These are phyloP conservation scores for Lampris incognitus DNA, from an alignment of 2,113 vertebrate species.

Conservation along the genomic window DNA sequence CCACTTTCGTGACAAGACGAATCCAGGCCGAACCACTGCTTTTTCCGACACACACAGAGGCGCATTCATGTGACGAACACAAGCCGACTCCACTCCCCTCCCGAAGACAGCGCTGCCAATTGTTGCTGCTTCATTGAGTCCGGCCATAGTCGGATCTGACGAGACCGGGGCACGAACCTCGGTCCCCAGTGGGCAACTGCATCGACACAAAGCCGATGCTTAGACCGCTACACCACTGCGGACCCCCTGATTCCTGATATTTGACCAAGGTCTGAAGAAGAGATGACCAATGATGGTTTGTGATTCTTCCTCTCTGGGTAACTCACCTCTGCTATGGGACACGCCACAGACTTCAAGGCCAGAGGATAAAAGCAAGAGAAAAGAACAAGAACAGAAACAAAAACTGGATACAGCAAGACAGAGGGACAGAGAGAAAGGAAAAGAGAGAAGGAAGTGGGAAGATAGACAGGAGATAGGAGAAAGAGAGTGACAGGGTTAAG, in stretches of 20 bases:
- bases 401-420: conserved; percentile 90
- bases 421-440: conserved; percentile 36
- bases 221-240: too few relatives aligned
- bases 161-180: too few relatives aligned
- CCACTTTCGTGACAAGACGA: too few relatives aligned
- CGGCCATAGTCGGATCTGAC: too few relatives aligned
- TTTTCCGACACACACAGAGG: too few relatives aligned
- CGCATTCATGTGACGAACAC: too few relatives aligned
- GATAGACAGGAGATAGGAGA: conserved; percentile 12
- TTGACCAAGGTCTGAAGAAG: conserved; percentile 31
- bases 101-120: too few relatives aligned
- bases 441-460: conserved; percentile 25
- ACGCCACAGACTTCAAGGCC: conserved; percentile 97
- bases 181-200: too few relatives aligned
- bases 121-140: too few relatives aligned
- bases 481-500: conserved; percentile 29
- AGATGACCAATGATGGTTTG: conserved; percentile 2
- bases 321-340: conserved; percentile 93
- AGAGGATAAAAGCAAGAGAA: conserved; percentile 99
- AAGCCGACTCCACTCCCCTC: too few relatives aligned
- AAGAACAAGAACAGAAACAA: conserved; percentile 99
- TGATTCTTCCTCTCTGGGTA: conserved; percentile 16
- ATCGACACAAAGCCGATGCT: too few relatives aligned
- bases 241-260: not conserved
- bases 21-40: too few relatives aligned